phyloP scores from a whole-genome alignment of 1,140 invertebrate genomes.

The Lordiphosa stackelbergi region DNA sequence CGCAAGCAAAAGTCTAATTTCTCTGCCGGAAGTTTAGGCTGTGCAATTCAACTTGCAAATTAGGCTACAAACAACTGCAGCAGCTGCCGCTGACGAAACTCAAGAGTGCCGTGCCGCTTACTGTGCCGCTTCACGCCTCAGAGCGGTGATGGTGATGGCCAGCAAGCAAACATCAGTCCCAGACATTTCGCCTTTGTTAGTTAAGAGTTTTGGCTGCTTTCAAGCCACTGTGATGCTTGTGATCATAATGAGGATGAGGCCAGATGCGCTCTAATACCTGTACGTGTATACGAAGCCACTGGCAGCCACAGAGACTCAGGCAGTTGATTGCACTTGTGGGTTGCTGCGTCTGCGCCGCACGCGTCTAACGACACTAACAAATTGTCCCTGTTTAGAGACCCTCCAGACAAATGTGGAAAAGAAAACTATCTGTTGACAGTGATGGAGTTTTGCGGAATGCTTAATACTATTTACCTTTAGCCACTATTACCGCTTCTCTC shows the following conservation, averaged over 20 bases:
- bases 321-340: slow-evolving; percentile 11
- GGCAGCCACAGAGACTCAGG: neutral
- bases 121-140: slow-evolving; percentile 27
- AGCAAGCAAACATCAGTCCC: no score
- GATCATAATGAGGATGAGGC: slow-evolving; percentile 11
- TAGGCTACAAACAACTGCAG: slow-evolving; percentile 24
- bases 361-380: slow-evolving; percentile 42
- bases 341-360: slow-evolving; percentile 27
- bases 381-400: slow-evolving; percentile 30
- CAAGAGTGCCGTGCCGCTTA: neutral
- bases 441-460: slow-evolving; percentile 12
- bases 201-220: no score
- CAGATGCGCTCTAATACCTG: no score
- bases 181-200: no score
- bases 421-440: slow-evolving; percentile 4
- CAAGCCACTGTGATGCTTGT: no score
- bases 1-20: slow-evolving; percentile 41
- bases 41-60: slow-evolving; percentile 40
- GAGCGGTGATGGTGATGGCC: slow-evolving; percentile 35
- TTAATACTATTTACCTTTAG: no score
- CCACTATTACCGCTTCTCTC: slow-evolving; percentile 1
- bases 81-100: slow-evolving; percentile 25
- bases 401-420: slow-evolving; percentile 19
- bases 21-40: slow-evolving; percentile 40
- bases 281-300: neutral